A percentile compares a stretch with the other conserved stretches of the same genome.
Evolutionary conservation across 2,888 invertebrate species (phyloP).

Genomic region (Athalia rosae): DNA sequence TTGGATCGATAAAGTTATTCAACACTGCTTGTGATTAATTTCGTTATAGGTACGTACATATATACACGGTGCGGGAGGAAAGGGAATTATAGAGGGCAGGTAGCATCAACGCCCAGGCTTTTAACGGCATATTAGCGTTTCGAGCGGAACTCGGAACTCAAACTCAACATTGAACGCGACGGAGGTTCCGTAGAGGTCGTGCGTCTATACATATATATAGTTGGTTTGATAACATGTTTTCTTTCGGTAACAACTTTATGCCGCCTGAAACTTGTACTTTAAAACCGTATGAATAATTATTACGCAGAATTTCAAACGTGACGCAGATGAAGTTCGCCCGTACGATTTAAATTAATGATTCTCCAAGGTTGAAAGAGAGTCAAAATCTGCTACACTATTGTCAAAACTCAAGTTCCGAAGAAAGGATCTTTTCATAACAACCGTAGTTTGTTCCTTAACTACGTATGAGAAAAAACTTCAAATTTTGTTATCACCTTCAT

Average conservation of each 20-base stretch:
- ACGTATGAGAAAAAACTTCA: neutral
- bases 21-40: conserved; percentile 31
- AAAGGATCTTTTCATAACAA: too few relatives aligned
- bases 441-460: too few relatives aligned
- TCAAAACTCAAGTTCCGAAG: too few relatives aligned
- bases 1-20: conserved; percentile 33
- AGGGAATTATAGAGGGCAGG: neutral
- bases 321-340: conserved; percentile 13
- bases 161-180: conserved; percentile 15
- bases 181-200: neutral
- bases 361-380: neutral
- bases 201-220: neutral
- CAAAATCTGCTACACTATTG: neutral
- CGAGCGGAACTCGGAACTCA: conserved; percentile 9
- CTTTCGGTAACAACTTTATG: neutral
- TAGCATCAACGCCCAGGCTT: neutral
- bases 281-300: neutral
- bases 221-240: neutral
- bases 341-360: neutral
- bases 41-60: neutral
- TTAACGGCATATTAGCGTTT: neutral
- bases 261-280: conserved; percentile 1
- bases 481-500: neutral
- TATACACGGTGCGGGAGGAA: too few relatives aligned
- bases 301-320: neutral